These are phyloP conservation scores for Rhaphigaster nebulosa DNA, from an alignment of 2,888 invertebrate genomes.

Conservation along the genomic window DNA sequence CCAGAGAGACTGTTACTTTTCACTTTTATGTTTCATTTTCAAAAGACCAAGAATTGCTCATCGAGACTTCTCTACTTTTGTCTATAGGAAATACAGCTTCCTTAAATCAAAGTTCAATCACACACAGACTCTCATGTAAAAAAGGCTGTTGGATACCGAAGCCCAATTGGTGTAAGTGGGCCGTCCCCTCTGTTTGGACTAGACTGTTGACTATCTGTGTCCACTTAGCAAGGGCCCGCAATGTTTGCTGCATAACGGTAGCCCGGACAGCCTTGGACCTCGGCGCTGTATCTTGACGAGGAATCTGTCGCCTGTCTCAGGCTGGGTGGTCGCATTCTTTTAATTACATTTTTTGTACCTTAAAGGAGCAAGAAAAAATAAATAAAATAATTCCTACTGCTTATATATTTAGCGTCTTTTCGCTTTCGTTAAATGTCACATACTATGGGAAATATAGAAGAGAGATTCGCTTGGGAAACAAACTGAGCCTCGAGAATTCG, in stretches of 20 bases:
- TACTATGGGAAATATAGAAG: neutral
- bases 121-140: neutral
- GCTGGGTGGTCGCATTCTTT: neutral
- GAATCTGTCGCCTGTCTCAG: neutral
- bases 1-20: too few species aligned
- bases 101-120: neutral
- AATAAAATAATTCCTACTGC: neutral
- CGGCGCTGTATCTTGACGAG: neutral
- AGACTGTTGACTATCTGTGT: constrained; percentile 30
- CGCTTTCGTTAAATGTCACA: neutral
- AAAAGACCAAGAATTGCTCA: neutral
- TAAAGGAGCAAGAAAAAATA: too few species aligned
- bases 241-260: constrained; percentile 57
- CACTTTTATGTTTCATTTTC: neutral
- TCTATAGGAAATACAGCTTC: neutral
- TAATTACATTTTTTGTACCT: neutral
- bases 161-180: constrained; percentile 10
- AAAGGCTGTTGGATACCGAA: neutral
- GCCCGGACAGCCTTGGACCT: constrained; percentile 13
- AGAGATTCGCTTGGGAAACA: neutral
- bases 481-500: neutral
- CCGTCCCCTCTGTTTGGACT: constrained; percentile 48
- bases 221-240: constrained; percentile 55
- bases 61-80: neutral
- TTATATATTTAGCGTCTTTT: neutral